Base-by-base conservation (phyloP, 2,888 invertebrate species). In the Subacronicta megacephala region DNA sequence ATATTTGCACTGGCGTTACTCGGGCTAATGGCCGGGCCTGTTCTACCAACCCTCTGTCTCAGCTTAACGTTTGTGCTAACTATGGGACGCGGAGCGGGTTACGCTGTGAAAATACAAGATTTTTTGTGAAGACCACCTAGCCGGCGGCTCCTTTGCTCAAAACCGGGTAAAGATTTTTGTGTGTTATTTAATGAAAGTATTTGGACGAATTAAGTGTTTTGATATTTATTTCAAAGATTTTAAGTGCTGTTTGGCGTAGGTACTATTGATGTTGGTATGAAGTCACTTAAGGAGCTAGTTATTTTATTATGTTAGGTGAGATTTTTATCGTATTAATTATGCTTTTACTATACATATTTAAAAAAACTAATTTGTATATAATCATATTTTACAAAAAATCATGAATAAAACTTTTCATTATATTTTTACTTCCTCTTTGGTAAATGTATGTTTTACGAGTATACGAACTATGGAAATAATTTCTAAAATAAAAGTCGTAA, bases 1-100 rank as follows among this genome's bases (percentile, higher is more conserved):
- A 83, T 89, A 86, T 89, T 90, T 90, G 85, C 79, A 75, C 66
- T 82, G 76, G 80, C 86, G 85, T 85, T 87, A 85, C 77, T 59
- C 75, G 72, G 75, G 75, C 86, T 90, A 90, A 89, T 90, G 89
- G 89, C 78, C 74, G 60, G 77, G 65, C 79, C 82, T 87, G 82
- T 83, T 83, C 82, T 77, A 50, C 65, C 68, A 59, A 63, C 54
- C 69, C 58, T 54, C 58, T 44, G 46, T 46, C 60, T 49, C 54
- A 43, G 64, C 68, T 73, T 73, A 59, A 49, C 56, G 43, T 42
- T 40, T 57, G 73, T 72, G 75, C 75, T 75, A 72, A 75, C 68
- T 58, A 57, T 49, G 38, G 46, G 43, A 49, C 66, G 62, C 26
- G 52, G 43, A 20, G 61, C 63, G 74, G 65, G 72, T 74, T 74